Evolutionary conservation across 2,888 invertebrate species (phyloP).

Genomic region (Aspidiotus rigidus): DNA sequence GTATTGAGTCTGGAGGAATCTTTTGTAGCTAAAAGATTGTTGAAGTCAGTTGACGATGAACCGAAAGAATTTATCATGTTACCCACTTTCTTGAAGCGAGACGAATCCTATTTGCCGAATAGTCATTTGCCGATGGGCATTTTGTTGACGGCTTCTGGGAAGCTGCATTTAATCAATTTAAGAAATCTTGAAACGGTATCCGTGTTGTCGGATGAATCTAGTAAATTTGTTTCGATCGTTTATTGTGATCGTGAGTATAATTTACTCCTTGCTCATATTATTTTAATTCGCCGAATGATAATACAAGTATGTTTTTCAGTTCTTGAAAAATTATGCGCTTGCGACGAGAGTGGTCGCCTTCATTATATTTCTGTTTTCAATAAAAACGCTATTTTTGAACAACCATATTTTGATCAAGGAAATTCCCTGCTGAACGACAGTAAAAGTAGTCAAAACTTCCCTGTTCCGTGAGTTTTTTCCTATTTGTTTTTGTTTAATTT

Average conservation of each 20-base stretch:
- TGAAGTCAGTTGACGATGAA: constrained; percentile 12
- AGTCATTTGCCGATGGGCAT: constrained; percentile 44
- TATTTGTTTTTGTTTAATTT: neutral
- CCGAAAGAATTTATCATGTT: constrained; percentile 35
- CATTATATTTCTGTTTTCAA: constrained; percentile 24
- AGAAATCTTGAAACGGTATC: constrained; percentile 23
- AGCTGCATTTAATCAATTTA: constrained; percentile 53
- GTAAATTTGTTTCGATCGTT: constrained; percentile 64
- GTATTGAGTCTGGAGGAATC: constrained; percentile 35
- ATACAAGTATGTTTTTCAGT: neutral
- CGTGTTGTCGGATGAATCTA: neutral
- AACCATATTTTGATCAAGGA: no score
- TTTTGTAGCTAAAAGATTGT: constrained; percentile 28
- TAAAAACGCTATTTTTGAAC: neutral
- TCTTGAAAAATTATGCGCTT: constrained; percentile 25
- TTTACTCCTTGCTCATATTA: neutral
- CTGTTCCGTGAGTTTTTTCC: neutral
- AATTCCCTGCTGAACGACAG: neutral
- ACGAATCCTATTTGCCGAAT: constrained; percentile 20
- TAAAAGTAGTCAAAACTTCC: neutral
- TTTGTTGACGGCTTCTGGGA: constrained; percentile 62
- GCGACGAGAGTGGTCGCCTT: constrained; percentile 16
- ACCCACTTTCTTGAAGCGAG: constrained; percentile 34
- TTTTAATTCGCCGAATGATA: neutral
- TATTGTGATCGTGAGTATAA: constrained; percentile 66